Conservation (phyloP, 1,140 invertebrate genomes). For the Aporrectodea caliginosa region DNA sequence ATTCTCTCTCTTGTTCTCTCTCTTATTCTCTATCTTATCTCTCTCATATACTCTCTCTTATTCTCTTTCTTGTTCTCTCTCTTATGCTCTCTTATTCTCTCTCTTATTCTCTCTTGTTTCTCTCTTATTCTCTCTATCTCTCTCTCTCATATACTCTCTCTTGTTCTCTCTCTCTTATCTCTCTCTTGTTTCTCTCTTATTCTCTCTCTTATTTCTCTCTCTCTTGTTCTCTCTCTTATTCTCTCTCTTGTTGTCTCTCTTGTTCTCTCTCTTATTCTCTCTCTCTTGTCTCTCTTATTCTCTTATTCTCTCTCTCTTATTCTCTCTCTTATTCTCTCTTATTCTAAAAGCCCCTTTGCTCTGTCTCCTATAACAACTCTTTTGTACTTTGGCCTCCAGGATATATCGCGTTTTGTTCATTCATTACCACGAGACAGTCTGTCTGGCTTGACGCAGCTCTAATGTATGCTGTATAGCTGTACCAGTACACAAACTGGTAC, state of each 20-base stretch:
- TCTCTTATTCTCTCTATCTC: background rate
- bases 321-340: background rate
- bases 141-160: background rate
- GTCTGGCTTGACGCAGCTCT: too few species aligned
- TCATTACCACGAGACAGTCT: too few species aligned
- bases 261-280: background rate
- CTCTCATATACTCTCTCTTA: background rate
- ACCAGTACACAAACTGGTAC: too few species aligned
- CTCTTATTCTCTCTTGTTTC: background rate
- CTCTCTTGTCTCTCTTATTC: background rate
- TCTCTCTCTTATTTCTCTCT: background rate
- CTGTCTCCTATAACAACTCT: background rate
- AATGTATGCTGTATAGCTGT: too few species aligned
- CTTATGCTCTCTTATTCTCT: background rate
- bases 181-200: background rate
- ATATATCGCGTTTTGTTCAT: too few species aligned
- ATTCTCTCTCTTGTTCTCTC: background rate
- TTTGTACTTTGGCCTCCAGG: too few species aligned
- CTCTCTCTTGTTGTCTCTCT: background rate
- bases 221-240: background rate
- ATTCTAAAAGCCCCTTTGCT: background rate
- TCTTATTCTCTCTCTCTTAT: background rate
- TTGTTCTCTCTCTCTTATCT: background rate
- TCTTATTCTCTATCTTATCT: background rate
- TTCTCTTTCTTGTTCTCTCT: background rate